Conservation (phyloP, 2,888 invertebrate genomes). For the Clivina fossor region DNA sequence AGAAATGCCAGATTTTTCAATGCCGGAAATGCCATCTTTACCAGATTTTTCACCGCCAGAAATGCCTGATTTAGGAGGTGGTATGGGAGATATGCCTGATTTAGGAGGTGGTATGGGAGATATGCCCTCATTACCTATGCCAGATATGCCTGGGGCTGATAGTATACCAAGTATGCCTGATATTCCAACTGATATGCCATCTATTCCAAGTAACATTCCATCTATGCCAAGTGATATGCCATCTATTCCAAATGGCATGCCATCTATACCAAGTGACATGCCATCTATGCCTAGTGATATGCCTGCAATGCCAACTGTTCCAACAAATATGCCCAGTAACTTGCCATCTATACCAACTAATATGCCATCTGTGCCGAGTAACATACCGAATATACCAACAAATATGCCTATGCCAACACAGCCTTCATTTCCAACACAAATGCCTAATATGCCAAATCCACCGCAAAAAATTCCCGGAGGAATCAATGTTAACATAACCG, state of each 20-base stretch:
- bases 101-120: conserved; percentile 2
- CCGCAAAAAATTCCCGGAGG: not conserved
- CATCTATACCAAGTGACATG: not conserved
- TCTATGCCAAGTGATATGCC: not conserved
- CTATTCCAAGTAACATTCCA: not conserved
- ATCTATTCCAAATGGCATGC: not conserved
- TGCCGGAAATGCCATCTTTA: conserved; percentile 10
- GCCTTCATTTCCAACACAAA: conserved; percentile 4
- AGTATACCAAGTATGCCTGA: not conserved
- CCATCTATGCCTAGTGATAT: not conserved
- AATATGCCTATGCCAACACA: conserved; percentile 1
- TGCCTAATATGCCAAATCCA: conserved; percentile 4
- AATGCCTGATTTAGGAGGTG: conserved; percentile 3
- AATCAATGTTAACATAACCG: not conserved
- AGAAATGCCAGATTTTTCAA: conserved; percentile 1
- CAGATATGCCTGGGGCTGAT: not conserved
- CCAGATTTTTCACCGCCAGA: conserved; percentile 14
- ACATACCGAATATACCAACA: conserved; percentile 12
- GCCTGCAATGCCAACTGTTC: not conserved
- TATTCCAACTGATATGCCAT: not conserved
- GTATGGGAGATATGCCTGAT: conserved; percentile 5
- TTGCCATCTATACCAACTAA: not conserved
- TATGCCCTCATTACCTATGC: conserved; percentile 3
- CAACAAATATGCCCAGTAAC: not conserved
- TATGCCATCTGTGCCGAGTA: not conserved